Evolutionary conservation across 2,113 vertebrate species (phyloP).

Genomic region (Anoplopoma fimbria): DNA sequence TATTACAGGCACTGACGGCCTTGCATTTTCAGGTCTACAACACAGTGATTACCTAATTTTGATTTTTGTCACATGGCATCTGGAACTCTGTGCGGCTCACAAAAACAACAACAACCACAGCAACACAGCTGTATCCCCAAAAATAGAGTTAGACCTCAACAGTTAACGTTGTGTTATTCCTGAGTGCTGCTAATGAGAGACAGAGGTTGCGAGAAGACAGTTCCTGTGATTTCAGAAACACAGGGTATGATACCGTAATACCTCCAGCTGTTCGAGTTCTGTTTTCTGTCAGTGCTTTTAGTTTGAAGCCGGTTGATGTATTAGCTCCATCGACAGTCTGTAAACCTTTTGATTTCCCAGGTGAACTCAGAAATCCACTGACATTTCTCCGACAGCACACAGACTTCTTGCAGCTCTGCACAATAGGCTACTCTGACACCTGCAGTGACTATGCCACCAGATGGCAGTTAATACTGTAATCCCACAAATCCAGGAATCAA

Average conservation of each 20-base stretch:
- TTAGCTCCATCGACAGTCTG: constrained; percentile 1
- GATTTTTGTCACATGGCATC: constrained; percentile 29
- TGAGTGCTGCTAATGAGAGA: constrained; percentile 3
- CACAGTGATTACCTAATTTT: constrained; percentile 19
- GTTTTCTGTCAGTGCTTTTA: not conserved
- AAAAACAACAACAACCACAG: constrained; percentile 8
- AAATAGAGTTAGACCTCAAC: not conserved
- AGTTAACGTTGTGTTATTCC: not conserved
- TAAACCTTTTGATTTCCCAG: constrained; percentile 43
- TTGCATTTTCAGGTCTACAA: constrained; percentile 11
- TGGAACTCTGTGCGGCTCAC: constrained; percentile 27
- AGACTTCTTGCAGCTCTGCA: constrained; percentile 4
- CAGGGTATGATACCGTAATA: not conserved
- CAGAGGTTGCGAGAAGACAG: not conserved
- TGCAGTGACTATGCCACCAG: constrained; percentile 51
- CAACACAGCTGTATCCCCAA: constrained; percentile 30
- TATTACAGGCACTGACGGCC: constrained; percentile 47
- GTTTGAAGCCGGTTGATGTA: constrained; percentile 15
- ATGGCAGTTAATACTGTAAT: constrained; percentile 61
- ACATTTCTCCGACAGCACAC: constrained; percentile 30
- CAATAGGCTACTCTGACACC: not conserved
- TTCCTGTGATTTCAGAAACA: constrained; percentile 31
- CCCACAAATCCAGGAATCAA: constrained; percentile 36
- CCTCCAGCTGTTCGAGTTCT: not conserved
- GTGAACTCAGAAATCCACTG: constrained; percentile 21